Evolutionary conservation across 2,113 vertebrate genomes (phyloP).

Genomic region (Lagopus muta): DNA sequence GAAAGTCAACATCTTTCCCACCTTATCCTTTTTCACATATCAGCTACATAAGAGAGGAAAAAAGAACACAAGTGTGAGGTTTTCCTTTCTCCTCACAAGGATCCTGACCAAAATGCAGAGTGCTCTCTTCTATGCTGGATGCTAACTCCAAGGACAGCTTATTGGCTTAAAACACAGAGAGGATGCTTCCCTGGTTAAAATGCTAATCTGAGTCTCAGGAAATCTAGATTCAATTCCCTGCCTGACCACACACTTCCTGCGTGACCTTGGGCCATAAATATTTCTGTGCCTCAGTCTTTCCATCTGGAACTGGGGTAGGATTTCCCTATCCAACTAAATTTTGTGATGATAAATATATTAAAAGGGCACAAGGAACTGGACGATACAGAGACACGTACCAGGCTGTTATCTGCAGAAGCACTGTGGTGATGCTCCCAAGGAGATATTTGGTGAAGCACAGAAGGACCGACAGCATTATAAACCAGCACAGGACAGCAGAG

Average conservation of each 20-base stretch:
- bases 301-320: constrained; percentile 45
- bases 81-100: background rate
- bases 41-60: constrained; percentile 18
- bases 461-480: background rate
- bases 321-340: constrained; percentile 11
- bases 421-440: background rate
- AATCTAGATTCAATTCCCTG: constrained; percentile 72
- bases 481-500: background rate
- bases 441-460: background rate
- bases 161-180: constrained; percentile 51
- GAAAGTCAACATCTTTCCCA: constrained; percentile 38
- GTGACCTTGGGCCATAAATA: constrained; percentile 70
- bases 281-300: constrained; percentile 64
- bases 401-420: background rate
- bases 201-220: constrained; percentile 67
- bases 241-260: constrained; percentile 64
- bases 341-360: constrained; percentile 18
- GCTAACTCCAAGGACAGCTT: constrained; percentile 56
- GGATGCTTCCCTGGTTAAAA: constrained; percentile 64
- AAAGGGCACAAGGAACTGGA: background rate
- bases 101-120: background rate
- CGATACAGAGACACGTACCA: accelerated
- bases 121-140: background rate
- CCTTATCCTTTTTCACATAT: constrained; percentile 12
- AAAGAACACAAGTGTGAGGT: constrained; percentile 2